Percentiles rank a stretch among this genome's conserved stretches.
Conservation (phyloP, 1,140 invertebrate species). For the Papilio xuthus region DNA sequence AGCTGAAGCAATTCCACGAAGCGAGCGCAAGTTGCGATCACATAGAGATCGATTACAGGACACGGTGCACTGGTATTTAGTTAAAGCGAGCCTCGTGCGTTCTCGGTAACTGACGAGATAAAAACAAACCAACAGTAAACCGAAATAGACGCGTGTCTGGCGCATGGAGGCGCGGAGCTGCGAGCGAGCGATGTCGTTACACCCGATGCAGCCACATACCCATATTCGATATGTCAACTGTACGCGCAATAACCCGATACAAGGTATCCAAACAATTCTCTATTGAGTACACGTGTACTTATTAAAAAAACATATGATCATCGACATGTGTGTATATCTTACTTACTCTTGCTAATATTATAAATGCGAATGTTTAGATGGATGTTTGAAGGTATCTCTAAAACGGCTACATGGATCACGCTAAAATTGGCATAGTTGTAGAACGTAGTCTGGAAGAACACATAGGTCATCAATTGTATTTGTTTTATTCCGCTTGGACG, state of each 20-base stretch:
- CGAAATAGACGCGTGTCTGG: slow-evolving; percentile 23
- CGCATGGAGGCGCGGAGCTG: background rate
- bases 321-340: background rate
- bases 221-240: slow-evolving; percentile 4
- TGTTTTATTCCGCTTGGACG: too few species aligned
- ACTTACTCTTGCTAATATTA: too few species aligned
- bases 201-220: background rate
- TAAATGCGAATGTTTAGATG: too few species aligned
- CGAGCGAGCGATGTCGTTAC: slow-evolving; percentile 8
- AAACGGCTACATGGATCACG: too few species aligned
- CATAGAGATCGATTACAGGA: slow-evolving; percentile 14
- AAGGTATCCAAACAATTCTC: background rate
- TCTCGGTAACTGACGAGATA: slow-evolving; percentile 8
- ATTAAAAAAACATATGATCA: background rate
- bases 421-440: too few species aligned
- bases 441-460: too few species aligned
- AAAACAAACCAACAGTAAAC: slow-evolving; percentile 22
- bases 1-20: slow-evolving; percentile 6
- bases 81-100: slow-evolving; percentile 1
- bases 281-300: slow-evolving; percentile 6
- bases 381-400: too few species aligned
- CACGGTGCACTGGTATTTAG: slow-evolving; percentile 17
- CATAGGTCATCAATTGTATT: too few species aligned
- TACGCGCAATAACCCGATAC: background rate
- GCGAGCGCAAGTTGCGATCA: background rate